Evolutionary conservation across 2,797 vertebrate genomes (phyloP), one percentile per base, ranked within the genome.

Genomic region (Capromys pilorides): DNA sequence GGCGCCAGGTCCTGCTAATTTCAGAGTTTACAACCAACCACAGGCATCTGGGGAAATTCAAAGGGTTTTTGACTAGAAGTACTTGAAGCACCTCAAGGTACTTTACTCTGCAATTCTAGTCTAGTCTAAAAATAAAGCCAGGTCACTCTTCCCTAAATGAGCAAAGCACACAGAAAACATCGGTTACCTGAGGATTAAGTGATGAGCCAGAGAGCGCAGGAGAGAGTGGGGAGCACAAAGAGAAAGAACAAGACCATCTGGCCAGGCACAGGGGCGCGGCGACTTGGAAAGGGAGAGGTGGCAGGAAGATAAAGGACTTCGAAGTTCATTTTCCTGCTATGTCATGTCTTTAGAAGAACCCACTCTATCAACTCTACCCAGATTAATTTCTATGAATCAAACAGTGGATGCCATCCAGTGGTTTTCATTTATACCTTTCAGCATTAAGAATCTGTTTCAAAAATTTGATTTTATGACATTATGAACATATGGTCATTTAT

Each of bases 401-500:
- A 93, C 12, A 97, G 94, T 66, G 69, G 31, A 96, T 41, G 59
- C 85, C 90, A 0, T 6, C 79, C 12, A 61, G 78, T 41, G 28
- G 81, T 67, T 85, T 87, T 86, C 81, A 86, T 21, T 57, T 61
- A 93, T 88, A 66, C 22, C 21, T 57, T 97, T 96, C 88, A 96
- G 93, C 95, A 90, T 82, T 69, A 97, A 93, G 95, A 94, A 94
- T 36, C 12, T 10, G 83, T 54, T 91, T 18, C 31, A 90, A 85
- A 96, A 78, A 75, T 93, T 86, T 93, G 69, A 91, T 94, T 95
- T 96, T 97, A 87, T 6, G 10, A 95, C 88, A 90, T 86, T 97
- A 93, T 36, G 88, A 96, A 94, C 61, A 49, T 64, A 66, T 36
- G 62, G 61, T 16, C 51, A 66, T 91, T 33, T 11, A 95, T 82